Percentiles rank a stretch among this genome's conserved stretches.
phyloP scores from a whole-genome alignment of 2,888 invertebrate species.

The Steinernema scapterisci region DNA sequence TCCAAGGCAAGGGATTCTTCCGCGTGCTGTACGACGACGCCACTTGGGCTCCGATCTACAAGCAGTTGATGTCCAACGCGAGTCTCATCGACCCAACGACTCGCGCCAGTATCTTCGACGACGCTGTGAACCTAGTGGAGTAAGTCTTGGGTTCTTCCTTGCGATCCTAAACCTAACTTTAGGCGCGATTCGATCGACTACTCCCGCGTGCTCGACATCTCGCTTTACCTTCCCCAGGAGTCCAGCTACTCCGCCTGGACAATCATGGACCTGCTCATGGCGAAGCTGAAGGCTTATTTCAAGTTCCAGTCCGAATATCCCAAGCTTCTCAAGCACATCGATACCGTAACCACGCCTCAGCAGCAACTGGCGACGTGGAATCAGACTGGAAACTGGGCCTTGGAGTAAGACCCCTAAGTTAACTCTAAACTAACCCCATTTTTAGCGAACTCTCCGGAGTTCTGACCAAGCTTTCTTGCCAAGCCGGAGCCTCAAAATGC shows the following conservation, averaged over 20 bases:
- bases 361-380: neutral
- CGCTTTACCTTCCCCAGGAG: neutral
- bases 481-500: neutral
- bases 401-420: neutral
- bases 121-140: slow-evolving; percentile 19
- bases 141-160: neutral
- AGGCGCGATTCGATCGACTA: slow-evolving; percentile 5
- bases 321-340: neutral
- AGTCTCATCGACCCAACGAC: neutral
- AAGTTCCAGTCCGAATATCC: neutral
- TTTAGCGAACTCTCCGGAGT: neutral
- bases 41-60: slow-evolving; percentile 21
- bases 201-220: neutral
- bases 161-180: neutral
- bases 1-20: slow-evolving; percentile 23
- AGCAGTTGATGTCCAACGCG: neutral
- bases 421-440: neutral
- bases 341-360: neutral
- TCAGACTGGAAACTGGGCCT: slow-evolving; percentile 10
- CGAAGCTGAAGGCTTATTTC: neutral
- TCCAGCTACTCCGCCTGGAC: neutral
- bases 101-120: slow-evolving; percentile 22
- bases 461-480: neutral
- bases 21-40: slow-evolving; percentile 35
- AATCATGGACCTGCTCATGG: neutral